Evolutionary conservation across 2,888 invertebrate species (phyloP), one percentile per base, ranked within the genome.

Genomic region (Asteroscopus sphinx): DNA sequence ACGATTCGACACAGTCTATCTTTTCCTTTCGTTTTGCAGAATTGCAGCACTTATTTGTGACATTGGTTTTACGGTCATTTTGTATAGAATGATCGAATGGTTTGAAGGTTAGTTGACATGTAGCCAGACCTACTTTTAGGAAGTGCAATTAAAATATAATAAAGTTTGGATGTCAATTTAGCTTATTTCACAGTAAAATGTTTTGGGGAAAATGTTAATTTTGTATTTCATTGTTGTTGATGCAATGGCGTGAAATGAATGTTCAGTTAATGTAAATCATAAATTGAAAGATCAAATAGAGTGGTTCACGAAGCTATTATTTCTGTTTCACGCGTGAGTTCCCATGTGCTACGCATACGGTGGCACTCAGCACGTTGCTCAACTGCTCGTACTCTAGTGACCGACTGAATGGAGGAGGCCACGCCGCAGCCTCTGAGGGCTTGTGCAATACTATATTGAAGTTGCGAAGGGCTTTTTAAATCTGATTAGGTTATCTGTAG

Each of bases 391-490:
- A 75, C 63, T 54, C 49, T 51, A 58, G 69, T 68, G 73, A 53
- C 62, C 65, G 72, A 69, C 76, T 83, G 77, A 83, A 85, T 83
- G 82, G 77, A 75, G 59, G 77, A 80, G 80, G 79, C 77, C 79
- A 55, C 60, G 58, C 64, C 67, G 59, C 59, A 66, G 69, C 60
- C 75, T 63, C 68, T 51, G 60, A 54, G 45, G 51, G 48, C 69
- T 83, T 83, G 82, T 79, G 83, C 79, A 83, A 83, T 70, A 71
- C 73, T 73, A 73, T 79, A 79, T 82, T 76, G 72, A 77, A 60
- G 73, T 81, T 80, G 81, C 78, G 76, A 79, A 82, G 83, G 80
- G 80, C 73, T 73, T 67, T 53, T 73, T 58, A 68, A 72, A 74
- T 74, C 73, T 69, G 70, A 76, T 79, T 79, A 71, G 48, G 77